These are phyloP conservation scores for Tautogolabrus adspersus DNA, from an alignment of 2,113 vertebrate genomes.

Conservation along the genomic window DNA sequence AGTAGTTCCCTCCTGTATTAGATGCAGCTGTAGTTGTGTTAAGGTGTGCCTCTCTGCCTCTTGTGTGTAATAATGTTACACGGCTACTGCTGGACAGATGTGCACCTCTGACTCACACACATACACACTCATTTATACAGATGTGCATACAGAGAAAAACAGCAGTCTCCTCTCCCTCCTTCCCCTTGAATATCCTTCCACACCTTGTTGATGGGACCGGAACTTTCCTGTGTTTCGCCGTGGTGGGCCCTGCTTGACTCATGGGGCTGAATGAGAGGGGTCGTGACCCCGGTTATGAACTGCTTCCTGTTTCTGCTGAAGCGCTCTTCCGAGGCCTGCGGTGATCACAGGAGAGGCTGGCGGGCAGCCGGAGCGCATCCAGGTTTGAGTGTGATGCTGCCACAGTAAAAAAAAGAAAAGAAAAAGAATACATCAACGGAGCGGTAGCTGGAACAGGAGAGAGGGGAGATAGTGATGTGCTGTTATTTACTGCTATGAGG, in stretches of 20 bases:
- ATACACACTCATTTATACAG: conserved; percentile 50
- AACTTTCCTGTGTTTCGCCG: conserved; percentile 80
- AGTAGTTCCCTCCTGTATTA: conserved; percentile 80
- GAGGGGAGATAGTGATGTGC: conserved; percentile 32
- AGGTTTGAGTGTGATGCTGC: conserved; percentile 57
- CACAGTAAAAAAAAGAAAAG: conserved; percentile 33
- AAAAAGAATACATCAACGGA: conserved; percentile 68
- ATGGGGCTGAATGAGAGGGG: conserved; percentile 77
- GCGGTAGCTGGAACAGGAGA: conserved; percentile 64
- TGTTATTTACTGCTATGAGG: conserved; percentile 68
- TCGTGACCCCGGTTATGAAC: conserved; percentile 75
- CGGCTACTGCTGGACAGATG: conserved; percentile 82
- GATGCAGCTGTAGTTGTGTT: conserved; percentile 80
- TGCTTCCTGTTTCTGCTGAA: conserved; percentile 83
- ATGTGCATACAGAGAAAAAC: conserved; percentile 48
- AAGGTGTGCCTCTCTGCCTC: conserved; percentile 68
- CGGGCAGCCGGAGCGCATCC: conserved; percentile 55
- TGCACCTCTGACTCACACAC: conserved; percentile 59
- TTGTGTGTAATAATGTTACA: conserved; percentile 79
- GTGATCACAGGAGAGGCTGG: conserved; percentile 70
- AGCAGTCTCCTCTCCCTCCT: conserved; percentile 23
- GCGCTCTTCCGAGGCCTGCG: conserved; percentile 68
- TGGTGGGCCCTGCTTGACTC: conserved; percentile 82
- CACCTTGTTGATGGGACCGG: conserved; percentile 81
- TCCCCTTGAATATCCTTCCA: conserved; percentile 69